Evolutionary conservation across 2,888 invertebrate genomes (phyloP), one percentile per base, ranked within the genome.

Genomic region (Volucella bombylans): DNA sequence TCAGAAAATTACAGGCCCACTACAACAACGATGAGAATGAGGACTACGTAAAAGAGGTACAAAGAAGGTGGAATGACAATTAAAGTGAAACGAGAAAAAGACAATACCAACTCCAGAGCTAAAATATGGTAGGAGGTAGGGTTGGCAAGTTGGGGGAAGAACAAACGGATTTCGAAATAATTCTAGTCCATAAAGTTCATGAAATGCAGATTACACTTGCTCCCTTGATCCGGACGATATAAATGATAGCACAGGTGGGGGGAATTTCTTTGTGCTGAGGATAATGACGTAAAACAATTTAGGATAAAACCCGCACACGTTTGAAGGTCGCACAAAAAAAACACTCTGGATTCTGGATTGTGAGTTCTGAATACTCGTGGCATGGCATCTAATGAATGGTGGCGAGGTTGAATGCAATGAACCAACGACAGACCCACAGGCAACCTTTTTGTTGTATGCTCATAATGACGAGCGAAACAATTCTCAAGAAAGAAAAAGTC

Each of bases 121-220:
- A 23, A 31, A n/a, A 12, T 38, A 4, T 12, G 54, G 2, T 38
- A 43, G 4, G 43, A 45, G 12, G 43, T 45, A 45, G n/a, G 43
- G 31, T 31, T 31, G 31, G 4, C 31, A 31, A 6, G 31, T 31
- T 6, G 31, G 50, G 43, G 9, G 50, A 41, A 47, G 31, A 45
- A 43, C 62, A 64, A 73, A 73, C 65, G 65, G 23, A 55, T 47
- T 77, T 77, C 55, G 55, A 77, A 77, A 68, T 69, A 55, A 62
- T 69, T 62, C 77, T 77, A 62, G 77, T 61, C 69, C 69, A 77
- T 69, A 62, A 69, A 77, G 39, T 69, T 55, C 69, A 77, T 77
- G 77, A 69, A 77, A 77, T 77, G 77, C 69, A 77, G 69, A 77
- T 77, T 77, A 77, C 69, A 62, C 54, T 77, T 49, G 69, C 69